phyloP scores from a whole-genome alignment of 2,888 invertebrate species.

The Tolmerus cingulatus region DNA sequence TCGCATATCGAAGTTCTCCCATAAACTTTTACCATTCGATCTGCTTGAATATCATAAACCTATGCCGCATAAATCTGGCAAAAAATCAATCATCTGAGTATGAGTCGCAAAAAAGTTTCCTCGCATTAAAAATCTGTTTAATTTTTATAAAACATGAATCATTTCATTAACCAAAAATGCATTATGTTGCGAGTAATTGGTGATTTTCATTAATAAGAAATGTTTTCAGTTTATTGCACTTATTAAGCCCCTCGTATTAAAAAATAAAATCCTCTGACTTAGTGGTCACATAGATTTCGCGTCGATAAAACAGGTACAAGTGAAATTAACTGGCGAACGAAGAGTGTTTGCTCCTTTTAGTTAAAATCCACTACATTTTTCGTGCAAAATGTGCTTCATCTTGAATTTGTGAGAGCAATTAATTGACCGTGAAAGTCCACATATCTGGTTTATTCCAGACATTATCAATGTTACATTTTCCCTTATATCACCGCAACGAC shows the following conservation, averaged over 20 bases:
- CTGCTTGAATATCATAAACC: neutral
- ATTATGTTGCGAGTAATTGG: neutral
- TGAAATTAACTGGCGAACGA: neutral
- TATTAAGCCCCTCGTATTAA: neutral
- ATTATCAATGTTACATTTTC: neutral
- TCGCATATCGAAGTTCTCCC: neutral
- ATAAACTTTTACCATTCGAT: slow-evolving; percentile 5
- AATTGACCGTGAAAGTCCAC: neutral
- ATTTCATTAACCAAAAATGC: neutral
- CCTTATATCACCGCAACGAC: neutral
- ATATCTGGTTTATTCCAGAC: neutral
- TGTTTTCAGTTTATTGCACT: neutral
- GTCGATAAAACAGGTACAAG: neutral
- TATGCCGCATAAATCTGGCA: neutral
- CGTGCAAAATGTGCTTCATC: neutral
- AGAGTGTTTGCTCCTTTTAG: neutral
- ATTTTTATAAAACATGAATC: neutral
- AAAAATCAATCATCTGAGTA: neutral
- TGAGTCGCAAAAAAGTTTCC: neutral
- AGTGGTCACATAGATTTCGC: neutral
- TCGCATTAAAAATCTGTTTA: neutral
- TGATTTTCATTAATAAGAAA: neutral
- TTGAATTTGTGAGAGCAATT: neutral
- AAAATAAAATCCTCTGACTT: neutral
- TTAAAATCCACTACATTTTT: neutral